phyloP scores from a whole-genome alignment of 2,797 vertebrate species.

The Falco peregrinus region DNA sequence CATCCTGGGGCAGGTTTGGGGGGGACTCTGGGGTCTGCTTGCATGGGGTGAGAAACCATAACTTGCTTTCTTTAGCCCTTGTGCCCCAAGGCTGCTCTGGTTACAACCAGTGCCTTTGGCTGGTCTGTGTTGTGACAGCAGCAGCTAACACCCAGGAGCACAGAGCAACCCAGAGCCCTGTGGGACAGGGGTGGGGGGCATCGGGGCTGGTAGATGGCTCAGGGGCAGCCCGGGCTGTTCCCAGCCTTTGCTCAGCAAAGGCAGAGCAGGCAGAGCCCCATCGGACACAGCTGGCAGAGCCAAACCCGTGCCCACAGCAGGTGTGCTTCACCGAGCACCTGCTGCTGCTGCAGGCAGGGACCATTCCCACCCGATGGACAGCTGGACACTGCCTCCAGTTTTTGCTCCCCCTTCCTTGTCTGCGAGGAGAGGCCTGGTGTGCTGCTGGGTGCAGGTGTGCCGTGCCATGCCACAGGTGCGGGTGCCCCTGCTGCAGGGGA shows the following conservation, averaged over 20 bases:
- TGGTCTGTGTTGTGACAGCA: not conserved
- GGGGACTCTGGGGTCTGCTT: fast-evolving
- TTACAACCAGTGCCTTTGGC: not conserved
- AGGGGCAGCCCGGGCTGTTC: fast-evolving
- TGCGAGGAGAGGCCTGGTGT: fast-evolving
- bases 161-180: fast-evolving
- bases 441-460: not conserved
- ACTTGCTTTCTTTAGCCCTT: not conserved
- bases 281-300: not conserved
- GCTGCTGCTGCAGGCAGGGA: not conserved
- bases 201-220: not conserved
- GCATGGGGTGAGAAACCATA: fast-evolving
- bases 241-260: not conserved
- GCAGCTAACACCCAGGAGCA: not conserved
- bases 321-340: not conserved
- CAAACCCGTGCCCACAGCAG: fast-evolving
- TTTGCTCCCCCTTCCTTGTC: not conserved
- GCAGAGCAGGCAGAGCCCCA: not conserved
- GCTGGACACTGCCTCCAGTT: not conserved
- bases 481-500: not conserved
- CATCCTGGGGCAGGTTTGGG: not conserved
- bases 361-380: fast-evolving
- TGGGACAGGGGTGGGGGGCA: not conserved
- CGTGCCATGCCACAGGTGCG: fast-evolving
- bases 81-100: not conserved